Conservation (phyloP, 2,113 vertebrate genomes). For the Scophthalmus maximus region DNA sequence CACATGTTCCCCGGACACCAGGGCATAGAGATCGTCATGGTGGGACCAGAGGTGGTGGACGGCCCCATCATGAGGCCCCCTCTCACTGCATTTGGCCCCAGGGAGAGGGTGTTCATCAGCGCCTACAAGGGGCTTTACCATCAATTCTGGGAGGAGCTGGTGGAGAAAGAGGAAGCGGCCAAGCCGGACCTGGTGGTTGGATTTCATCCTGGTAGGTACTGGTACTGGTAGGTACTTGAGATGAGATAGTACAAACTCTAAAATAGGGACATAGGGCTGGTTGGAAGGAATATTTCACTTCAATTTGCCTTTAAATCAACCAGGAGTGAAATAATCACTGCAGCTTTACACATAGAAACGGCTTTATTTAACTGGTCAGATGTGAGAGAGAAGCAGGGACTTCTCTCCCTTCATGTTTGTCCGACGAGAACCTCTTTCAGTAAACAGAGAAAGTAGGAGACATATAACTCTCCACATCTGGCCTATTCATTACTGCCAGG, state of each 20-base stretch:
- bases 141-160: conserved; percentile 92
- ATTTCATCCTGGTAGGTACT: conserved; percentile 92
- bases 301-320: too few relatives aligned
- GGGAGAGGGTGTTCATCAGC: conserved; percentile 87
- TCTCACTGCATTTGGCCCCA: conserved; percentile 77
- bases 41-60: conserved; percentile 89
- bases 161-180: conserved; percentile 85
- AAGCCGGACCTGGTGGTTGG: conserved; percentile 91
- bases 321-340: background rate
- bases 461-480: conserved; percentile 36
- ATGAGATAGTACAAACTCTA: background rate
- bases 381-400: background rate
- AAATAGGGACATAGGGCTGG: too few relatives aligned
- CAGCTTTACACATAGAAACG: too few relatives aligned
- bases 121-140: conserved; percentile 93
- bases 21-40: conserved; percentile 92
- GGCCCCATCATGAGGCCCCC: conserved; percentile 86
- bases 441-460: conserved; percentile 25
- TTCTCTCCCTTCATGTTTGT: conserved; percentile 20
- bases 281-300: too few relatives aligned
- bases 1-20: conserved; percentile 88
- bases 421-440: conserved; percentile 30
- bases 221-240: conserved; percentile 84
- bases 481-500: conserved; percentile 54
- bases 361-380: too few relatives aligned